phyloP scores from a whole-genome alignment of 2,888 invertebrate species.

The Trichacis sp. region DNA sequence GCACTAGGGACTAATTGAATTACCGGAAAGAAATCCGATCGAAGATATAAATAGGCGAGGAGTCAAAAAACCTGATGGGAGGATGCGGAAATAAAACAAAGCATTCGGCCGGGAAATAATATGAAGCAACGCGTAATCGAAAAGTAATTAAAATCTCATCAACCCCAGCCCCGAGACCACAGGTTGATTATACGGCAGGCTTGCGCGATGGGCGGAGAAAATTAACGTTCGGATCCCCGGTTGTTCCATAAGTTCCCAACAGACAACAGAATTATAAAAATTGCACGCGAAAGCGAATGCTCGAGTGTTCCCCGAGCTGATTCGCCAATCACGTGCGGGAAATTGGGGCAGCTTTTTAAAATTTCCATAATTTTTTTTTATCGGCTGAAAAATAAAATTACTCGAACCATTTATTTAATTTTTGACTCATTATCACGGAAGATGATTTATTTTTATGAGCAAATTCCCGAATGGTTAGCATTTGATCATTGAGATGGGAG shows the following conservation, averaged over 20 bases:
- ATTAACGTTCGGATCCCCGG: neutral
- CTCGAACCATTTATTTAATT: no score
- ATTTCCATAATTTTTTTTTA: no score
- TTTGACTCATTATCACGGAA: no score
- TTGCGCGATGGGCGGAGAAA: constrained; percentile 4
- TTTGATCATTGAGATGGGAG: no score
- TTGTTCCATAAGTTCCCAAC: neutral
- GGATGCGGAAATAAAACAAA: constrained; percentile 23
- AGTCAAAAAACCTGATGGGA: neutral
- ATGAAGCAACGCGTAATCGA: constrained; percentile 50
- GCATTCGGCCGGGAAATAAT: constrained; percentile 40
- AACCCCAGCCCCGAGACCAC: constrained; percentile 27
- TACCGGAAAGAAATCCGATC: neutral
- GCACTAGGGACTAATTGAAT: constrained; percentile 2
- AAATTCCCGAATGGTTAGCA: no score
- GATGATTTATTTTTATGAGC: no score
- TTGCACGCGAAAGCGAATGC: neutral
- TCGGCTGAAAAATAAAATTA: no score
- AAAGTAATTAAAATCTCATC: constrained; percentile 59
- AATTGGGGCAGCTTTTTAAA: neutral
- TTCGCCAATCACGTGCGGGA: neutral
- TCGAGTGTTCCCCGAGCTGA: neutral
- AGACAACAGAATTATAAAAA: constrained; percentile 1
- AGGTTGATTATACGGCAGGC: constrained; percentile 3
- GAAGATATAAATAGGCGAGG: neutral